These are phyloP conservation scores for Dromius quadrimaculatus DNA, from an alignment of 2,888 invertebrate genomes.

Conservation along the genomic window DNA sequence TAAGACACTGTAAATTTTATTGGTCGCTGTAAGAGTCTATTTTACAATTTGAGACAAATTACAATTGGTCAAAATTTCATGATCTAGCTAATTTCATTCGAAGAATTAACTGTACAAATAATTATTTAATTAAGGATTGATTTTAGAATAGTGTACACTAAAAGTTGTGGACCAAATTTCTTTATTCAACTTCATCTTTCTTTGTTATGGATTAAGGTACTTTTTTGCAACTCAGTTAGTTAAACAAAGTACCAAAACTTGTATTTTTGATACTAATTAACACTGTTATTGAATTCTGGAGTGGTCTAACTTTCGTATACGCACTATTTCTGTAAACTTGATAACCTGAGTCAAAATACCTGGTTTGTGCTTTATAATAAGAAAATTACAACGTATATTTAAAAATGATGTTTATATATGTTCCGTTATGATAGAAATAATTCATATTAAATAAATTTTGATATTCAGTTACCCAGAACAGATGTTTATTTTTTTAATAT, in stretches of 20 bases:
- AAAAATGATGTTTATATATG: constrained; percentile 29
- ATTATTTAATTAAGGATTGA: constrained; percentile 21
- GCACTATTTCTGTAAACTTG: constrained; percentile 12
- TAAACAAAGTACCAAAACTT: constrained; percentile 20
- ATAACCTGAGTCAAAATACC: constrained; percentile 19
- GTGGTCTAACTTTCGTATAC: constrained; percentile 32
- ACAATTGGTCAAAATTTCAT: constrained; percentile 11
- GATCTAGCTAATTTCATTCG: constrained; percentile 25
- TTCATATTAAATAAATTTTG: constrained; percentile 23
- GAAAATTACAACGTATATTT: constrained; percentile 30
- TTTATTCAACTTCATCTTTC: constrained; percentile 21
- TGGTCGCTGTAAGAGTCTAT: constrained; percentile 14
- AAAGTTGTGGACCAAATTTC: constrained; percentile 37
- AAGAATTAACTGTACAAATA: constrained; percentile 23
- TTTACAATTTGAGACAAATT: constrained; percentile 18
- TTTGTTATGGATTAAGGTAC: constrained; percentile 34
- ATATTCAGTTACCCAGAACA: constrained; percentile 28
- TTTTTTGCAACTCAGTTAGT: constrained; percentile 10
- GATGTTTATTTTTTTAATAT: constrained; percentile 13
- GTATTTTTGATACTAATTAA: constrained; percentile 35
- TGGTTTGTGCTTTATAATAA: constrained; percentile 12
- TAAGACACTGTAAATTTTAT: constrained; percentile 10
- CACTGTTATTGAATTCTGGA: constrained; percentile 19
- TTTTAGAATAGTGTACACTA: constrained; percentile 34
- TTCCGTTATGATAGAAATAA: constrained; percentile 6